Evolutionary conservation across 1,140 invertebrate genomes (phyloP).

Genomic region (Drosophila nannoptera): DNA sequence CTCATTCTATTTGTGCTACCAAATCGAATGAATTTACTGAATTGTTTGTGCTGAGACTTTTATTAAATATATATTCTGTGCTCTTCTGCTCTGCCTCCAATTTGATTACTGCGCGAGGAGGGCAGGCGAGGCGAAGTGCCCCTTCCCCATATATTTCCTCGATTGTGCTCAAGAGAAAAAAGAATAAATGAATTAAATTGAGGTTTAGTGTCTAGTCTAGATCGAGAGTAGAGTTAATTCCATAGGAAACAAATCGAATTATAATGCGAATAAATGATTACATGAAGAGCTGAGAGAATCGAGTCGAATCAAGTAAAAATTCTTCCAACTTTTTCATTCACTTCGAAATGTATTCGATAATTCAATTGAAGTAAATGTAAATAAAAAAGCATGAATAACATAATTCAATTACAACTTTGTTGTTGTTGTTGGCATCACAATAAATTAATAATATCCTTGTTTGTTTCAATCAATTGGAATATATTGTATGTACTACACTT

Average conservation of each 20-base stretch:
- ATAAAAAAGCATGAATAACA: constrained; percentile 1
- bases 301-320: too few species aligned
- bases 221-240: too few species aligned
- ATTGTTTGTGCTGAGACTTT: constrained; percentile 22
- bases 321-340: too few species aligned
- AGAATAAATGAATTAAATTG: not conserved
- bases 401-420: not conserved
- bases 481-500: constrained; percentile 6
- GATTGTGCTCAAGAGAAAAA: not conserved
- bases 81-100: not conserved
- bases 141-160: too few species aligned
- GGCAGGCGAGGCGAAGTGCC: too few species aligned
- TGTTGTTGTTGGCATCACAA: not conserved
- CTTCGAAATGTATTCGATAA: too few species aligned
- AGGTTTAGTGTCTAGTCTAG: too few species aligned
- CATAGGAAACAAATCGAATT: too few species aligned
- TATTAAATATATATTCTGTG: constrained; percentile 18
- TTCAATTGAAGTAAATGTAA: not conserved
- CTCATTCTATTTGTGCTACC: constrained; percentile 39
- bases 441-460: not conserved
- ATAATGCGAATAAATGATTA: too few species aligned
- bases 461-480: constrained; percentile 5
- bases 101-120: too few species aligned
- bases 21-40: constrained; percentile 58
- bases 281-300: too few species aligned